Conservation (phyloP, 1,140 invertebrate species). For the Pachyrhynchus sulphureomaculatus region DNA sequence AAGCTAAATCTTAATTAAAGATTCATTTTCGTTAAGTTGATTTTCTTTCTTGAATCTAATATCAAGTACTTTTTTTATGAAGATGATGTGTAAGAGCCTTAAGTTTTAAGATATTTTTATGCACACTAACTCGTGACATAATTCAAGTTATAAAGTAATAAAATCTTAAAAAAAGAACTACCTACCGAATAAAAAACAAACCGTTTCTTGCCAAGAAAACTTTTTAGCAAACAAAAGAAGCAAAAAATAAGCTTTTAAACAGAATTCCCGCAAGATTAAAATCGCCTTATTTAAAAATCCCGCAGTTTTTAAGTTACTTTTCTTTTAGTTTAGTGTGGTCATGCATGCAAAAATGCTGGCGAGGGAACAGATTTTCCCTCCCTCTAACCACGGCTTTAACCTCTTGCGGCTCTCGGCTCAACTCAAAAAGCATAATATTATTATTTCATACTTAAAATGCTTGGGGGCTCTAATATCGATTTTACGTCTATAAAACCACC, state of each 20-base stretch:
- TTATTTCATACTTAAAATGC: slow-evolving; percentile 24
- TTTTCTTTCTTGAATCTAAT: too few relatives aligned
- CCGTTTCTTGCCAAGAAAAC: too few relatives aligned
- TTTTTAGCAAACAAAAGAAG: too few relatives aligned
- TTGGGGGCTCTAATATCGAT: slow-evolving; percentile 14
- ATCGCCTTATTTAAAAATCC: slow-evolving; percentile 40
- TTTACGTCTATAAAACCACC: background rate
- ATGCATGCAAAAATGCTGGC: slow-evolving; percentile 31
- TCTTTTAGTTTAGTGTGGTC: slow-evolving; percentile 25
- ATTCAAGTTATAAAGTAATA: background rate
- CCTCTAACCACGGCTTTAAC: background rate
- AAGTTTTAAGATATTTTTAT: too few relatives aligned
- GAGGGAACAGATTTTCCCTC: slow-evolving; percentile 18
- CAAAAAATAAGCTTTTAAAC: slow-evolving; percentile 37
- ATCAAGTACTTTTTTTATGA: too few relatives aligned
- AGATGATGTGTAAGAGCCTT: too few relatives aligned
- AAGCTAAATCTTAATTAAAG: too few relatives aligned
- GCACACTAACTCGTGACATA: too few relatives aligned
- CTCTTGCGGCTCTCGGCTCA: slow-evolving; percentile 1
- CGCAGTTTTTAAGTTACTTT: slow-evolving; percentile 38
- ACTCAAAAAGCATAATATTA: slow-evolving; percentile 27
- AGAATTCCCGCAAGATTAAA: slow-evolving; percentile 42
- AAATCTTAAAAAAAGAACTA: too few relatives aligned
- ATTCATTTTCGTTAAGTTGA: too few relatives aligned
- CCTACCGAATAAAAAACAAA: background rate